Evolutionary conservation across 1,140 invertebrate genomes (phyloP).

Genomic region (Brachionus koreanus): DNA sequence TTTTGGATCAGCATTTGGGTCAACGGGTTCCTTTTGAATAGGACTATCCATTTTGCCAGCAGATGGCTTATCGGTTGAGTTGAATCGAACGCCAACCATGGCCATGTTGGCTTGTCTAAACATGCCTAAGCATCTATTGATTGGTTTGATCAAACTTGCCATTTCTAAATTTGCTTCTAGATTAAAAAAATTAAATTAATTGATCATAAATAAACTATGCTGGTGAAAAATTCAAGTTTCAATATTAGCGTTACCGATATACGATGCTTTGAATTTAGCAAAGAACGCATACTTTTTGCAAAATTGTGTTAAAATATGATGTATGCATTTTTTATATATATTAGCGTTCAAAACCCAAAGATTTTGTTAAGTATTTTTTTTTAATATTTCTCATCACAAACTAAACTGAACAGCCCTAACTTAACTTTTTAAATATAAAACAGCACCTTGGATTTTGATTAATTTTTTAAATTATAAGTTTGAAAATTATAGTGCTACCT

Average conservation of each 20-base stretch:
- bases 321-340: background rate
- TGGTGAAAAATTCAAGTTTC: background rate
- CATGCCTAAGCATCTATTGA: background rate
- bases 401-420: background rate
- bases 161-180: background rate
- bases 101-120: conserved; percentile 11
- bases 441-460: too few relatives aligned
- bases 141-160: conserved; percentile 19
- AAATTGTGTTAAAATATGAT: background rate
- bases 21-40: conserved; percentile 1
- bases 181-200: background rate
- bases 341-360: background rate
- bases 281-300: background rate
- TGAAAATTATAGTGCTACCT: too few relatives aligned
- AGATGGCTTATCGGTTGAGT: conserved; percentile 16
- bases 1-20: conserved; percentile 41
- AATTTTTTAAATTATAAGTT: too few relatives aligned
- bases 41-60: background rate
- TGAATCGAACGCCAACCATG: background rate
- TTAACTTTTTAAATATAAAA: background rate
- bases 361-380: background rate
- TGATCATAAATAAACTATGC: background rate
- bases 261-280: background rate
- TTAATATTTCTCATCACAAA: background rate
- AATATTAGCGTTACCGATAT: background rate